These are phyloP conservation scores for Crotalus helleri DNA, from an alignment of 2,113 vertebrate species.

Conservation along the genomic window DNA sequence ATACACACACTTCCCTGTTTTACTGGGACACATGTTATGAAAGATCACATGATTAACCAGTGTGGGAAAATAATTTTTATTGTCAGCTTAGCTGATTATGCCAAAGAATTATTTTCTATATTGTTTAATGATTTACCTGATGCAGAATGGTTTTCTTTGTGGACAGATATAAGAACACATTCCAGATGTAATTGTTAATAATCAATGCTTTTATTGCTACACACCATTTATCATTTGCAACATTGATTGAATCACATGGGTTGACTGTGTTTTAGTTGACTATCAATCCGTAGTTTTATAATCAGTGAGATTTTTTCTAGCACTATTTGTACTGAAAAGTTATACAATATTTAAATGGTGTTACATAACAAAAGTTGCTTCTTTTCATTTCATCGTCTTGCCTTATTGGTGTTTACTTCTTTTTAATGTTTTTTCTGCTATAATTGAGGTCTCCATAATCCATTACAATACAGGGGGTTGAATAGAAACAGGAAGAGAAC, in stretches of 20 bases:
- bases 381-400: not conserved
- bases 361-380: not conserved
- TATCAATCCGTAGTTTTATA: not conserved
- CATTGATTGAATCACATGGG: not conserved
- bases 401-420: not conserved
- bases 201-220: not conserved
- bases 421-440: not conserved
- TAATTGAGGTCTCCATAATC: not conserved
- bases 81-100: not conserved
- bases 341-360: not conserved
- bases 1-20: not conserved
- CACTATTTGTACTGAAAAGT: not conserved
- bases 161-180: not conserved
- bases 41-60: not conserved
- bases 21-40: not conserved
- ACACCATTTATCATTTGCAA: not conserved
- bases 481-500: not conserved
- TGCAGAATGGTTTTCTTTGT: conserved; percentile 3
- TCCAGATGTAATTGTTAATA: not conserved
- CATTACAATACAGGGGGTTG: not conserved
- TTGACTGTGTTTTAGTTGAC: not conserved
- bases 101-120: not conserved
- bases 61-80: not conserved
- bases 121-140: conserved; percentile 17
- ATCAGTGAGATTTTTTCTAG: not conserved